Conservation (phyloP, 2,888 invertebrate genomes). For the Platycheirus albimanus region DNA sequence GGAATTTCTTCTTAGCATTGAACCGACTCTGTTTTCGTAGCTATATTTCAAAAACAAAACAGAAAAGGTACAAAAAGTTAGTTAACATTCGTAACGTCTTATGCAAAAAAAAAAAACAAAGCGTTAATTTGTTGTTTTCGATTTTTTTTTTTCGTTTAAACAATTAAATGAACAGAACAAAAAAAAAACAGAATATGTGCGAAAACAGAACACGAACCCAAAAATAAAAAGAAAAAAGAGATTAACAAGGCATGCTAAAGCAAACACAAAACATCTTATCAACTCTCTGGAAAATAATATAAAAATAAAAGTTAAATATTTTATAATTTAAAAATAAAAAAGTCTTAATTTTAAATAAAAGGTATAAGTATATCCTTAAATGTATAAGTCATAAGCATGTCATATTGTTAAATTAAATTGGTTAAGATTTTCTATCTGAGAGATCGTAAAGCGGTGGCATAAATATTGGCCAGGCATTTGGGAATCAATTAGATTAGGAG, state of each 20-base stretch:
- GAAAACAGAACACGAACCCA: conserved; percentile 66
- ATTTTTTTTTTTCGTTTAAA: conserved; percentile 33
- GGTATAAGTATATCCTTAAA: no score
- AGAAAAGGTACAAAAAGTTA: conserved; percentile 24
- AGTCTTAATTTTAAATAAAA: neutral
- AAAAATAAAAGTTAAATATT: conserved; percentile 6
- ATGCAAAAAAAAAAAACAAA: neutral
- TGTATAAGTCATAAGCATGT: conserved; percentile 25
- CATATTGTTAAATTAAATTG: conserved; percentile 44
- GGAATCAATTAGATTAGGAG: conserved; percentile 45
- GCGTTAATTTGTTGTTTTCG: conserved; percentile 47
- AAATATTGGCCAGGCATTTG: conserved; percentile 31
- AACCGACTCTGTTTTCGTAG: conserved; percentile 90
- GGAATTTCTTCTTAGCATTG: conserved; percentile 92
- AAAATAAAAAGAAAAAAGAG: conserved; percentile 42
- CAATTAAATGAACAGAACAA: conserved; percentile 67
- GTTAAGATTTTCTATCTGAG: conserved; percentile 59
- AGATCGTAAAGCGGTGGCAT: conserved; percentile 38
- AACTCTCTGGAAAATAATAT: conserved; percentile 46
- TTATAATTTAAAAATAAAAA: conserved; percentile 32
- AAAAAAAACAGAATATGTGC: conserved; percentile 58
- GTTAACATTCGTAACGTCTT: neutral
- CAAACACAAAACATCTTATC: conserved; percentile 57
- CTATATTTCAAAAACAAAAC: conserved; percentile 82
- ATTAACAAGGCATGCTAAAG: conserved; percentile 63